Evolutionary conservation across 2,797 vertebrate genomes (phyloP).

Genomic region (Pristis pectinata): DNA sequence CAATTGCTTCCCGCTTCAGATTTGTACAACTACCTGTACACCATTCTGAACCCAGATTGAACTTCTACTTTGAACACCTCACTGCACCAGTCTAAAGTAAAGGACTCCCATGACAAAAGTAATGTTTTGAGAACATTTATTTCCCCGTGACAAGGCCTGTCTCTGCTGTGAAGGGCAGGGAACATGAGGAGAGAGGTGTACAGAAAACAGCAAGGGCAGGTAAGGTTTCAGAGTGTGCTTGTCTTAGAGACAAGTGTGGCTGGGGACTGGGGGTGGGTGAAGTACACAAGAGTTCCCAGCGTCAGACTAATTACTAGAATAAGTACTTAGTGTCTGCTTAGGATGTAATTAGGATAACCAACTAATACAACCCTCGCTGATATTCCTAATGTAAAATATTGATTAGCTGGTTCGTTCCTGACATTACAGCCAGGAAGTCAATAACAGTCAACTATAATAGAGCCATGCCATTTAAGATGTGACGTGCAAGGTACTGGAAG

Average conservation of each 20-base stretch:
- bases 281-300: background rate
- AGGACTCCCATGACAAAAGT: background rate
- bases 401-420: background rate
- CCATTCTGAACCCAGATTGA: background rate
- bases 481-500: background rate
- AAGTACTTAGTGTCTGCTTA: background rate
- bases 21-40: background rate
- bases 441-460: background rate
- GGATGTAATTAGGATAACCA: background rate
- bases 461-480: background rate
- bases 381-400: background rate
- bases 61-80: background rate
- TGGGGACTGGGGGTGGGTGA: background rate
- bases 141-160: background rate
- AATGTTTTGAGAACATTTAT: background rate
- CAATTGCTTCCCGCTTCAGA: no score
- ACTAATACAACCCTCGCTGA: background rate
- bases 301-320: background rate
- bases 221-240: background rate
- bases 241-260: background rate
- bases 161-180: background rate
- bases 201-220: background rate
- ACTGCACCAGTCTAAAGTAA: background rate
- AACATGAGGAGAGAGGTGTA: background rate
- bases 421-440: background rate